Evolutionary conservation across 2,113 vertebrate genomes (phyloP).

Genomic region (Siniperca chuatsi): DNA sequence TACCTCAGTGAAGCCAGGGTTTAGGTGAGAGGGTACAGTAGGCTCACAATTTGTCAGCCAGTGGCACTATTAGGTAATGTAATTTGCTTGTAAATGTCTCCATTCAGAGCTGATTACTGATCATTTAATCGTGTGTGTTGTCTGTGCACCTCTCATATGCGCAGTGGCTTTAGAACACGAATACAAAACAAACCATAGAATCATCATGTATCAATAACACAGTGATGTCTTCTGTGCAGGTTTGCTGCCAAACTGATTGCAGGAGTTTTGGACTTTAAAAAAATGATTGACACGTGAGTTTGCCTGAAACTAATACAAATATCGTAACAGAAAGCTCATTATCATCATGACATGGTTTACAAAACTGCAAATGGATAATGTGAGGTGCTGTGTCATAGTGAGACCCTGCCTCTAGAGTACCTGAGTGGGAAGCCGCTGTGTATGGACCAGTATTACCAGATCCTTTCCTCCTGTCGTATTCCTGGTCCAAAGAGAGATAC

Average conservation of each 20-base stretch:
- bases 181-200: background rate
- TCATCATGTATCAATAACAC: constrained; percentile 1
- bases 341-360: background rate
- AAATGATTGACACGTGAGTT: constrained; percentile 96
- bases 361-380: constrained; percentile 14
- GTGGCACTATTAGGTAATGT: background rate
- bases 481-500: constrained; percentile 93
- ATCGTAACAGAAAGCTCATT: background rate
- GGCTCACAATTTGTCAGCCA: background rate
- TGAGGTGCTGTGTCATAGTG: constrained; percentile 77
- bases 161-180: background rate
- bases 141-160: background rate
- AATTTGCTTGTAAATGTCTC: background rate
- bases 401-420: constrained; percentile 91
- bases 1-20: constrained; percentile 9
- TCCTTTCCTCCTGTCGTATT: constrained; percentile 95
- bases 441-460: constrained; percentile 98
- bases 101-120: constrained; percentile 5
- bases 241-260: constrained; percentile 97
- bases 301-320: background rate
- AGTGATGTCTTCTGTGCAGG: constrained; percentile 75
- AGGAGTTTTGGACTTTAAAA: constrained; percentile 96
- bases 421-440: constrained; percentile 92
- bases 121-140: background rate
- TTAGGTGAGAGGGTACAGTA: background rate